Evolutionary conservation across 2,797 vertebrate genomes (phyloP).

Genomic region (Yasuhikotakia modesta): DNA sequence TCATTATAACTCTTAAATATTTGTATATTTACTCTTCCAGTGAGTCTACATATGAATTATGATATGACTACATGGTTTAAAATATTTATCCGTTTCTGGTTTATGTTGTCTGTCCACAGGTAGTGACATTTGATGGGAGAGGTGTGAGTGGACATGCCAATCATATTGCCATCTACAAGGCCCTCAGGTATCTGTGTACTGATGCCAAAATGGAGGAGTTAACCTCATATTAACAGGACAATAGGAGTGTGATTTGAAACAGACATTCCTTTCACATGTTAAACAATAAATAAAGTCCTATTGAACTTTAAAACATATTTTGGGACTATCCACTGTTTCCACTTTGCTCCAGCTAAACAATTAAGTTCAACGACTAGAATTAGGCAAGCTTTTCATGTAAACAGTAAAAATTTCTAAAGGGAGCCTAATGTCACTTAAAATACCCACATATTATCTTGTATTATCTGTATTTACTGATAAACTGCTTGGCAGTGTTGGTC

Average conservation of each 20-base stretch:
- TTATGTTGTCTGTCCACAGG: constrained; percentile 76
- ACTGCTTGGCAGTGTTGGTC: background rate
- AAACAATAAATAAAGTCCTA: background rate
- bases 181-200: constrained; percentile 72
- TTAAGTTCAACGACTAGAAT: background rate
- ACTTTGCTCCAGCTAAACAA: background rate
- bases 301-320: background rate
- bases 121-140: constrained; percentile 90
- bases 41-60: background rate
- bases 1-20: too few species aligned
- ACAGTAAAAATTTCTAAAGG: background rate
- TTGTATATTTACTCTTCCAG: too few species aligned
- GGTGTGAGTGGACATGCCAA: constrained; percentile 94
- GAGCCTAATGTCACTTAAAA: too few species aligned
- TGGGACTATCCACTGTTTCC: background rate
- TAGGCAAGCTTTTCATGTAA: background rate
- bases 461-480: background rate
- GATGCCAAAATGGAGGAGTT: background rate
- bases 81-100: background rate
- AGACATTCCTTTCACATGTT: too few species aligned
- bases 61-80: constrained; percentile 6
- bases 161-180: constrained; percentile 83
- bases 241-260: background rate
- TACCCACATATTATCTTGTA: too few species aligned
- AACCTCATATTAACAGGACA: background rate